phyloP scores from a whole-genome alignment of 2,888 invertebrate genomes.

The Piscicola geometra region DNA sequence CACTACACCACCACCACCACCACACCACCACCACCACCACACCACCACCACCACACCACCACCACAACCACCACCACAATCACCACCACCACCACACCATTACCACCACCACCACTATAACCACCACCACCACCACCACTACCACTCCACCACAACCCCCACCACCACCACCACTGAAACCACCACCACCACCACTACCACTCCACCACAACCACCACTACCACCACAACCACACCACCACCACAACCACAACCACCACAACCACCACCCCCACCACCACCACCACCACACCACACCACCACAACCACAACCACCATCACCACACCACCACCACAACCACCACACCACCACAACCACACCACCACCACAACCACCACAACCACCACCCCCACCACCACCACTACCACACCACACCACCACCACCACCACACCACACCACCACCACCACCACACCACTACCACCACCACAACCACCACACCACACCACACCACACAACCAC shows the following conservation, averaged over 20 bases:
- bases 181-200: no score
- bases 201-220: no score
- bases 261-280: background rate
- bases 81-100: background rate
- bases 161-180: background rate
- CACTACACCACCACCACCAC: no score
- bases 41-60: no score
- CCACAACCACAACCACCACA: background rate
- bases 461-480: constrained; percentile 27
- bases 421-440: background rate
- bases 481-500: background rate
- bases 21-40: no score
- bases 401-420: no score
- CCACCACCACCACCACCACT: constrained; percentile 20
- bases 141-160: background rate
- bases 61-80: no score
- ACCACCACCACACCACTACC: background rate
- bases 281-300: background rate
- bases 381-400: background rate
- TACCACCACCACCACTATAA: background rate
- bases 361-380: background rate
- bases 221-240: no score
- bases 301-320: background rate
- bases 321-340: no score
- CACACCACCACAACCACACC: background rate